Conservation (phyloP, 2,888 invertebrate species). For the Andrena chrysosceles region DNA sequence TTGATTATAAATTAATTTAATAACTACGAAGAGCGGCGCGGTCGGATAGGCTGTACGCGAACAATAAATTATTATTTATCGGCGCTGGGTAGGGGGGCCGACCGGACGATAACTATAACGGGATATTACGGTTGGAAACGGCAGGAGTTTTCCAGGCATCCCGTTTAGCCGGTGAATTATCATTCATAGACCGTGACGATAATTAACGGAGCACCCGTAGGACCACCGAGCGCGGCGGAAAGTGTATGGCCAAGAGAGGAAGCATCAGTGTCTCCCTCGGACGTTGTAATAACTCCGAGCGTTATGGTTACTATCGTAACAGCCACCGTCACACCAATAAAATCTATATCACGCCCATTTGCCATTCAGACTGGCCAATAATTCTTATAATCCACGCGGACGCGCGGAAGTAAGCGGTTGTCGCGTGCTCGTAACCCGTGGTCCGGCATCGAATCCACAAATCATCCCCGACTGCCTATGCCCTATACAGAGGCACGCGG, state of each 20-base stretch:
- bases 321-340: slow-evolving; percentile 61
- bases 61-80: slow-evolving; percentile 64
- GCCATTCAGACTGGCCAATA: slow-evolving; percentile 68
- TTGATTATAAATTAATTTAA: slow-evolving; percentile 67
- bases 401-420: slow-evolving; percentile 72
- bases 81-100: not conserved
- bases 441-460: slow-evolving; percentile 66
- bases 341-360: slow-evolving; percentile 67
- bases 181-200: slow-evolving; percentile 55
- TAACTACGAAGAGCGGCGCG: slow-evolving; percentile 48
- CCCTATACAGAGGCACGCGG: slow-evolving; percentile 15
- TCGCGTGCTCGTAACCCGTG: slow-evolving; percentile 42
- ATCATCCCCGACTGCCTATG: slow-evolving; percentile 52
- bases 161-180: slow-evolving; percentile 58
- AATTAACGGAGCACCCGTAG: slow-evolving; percentile 53
- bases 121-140: slow-evolving; percentile 41
- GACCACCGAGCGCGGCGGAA: not conserved
- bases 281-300: slow-evolving; percentile 48
- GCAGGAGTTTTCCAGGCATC: slow-evolving; percentile 32
- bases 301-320: slow-evolving; percentile 47
- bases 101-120: slow-evolving; percentile 29
- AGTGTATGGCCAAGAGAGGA: slow-evolving; percentile 13
- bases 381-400: slow-evolving; percentile 69
- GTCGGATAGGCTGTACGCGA: slow-evolving; percentile 6
- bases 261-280: slow-evolving; percentile 32